Conservation (phyloP, 92 coral and sea anemone species). For the Palythoa grandis region DNA sequence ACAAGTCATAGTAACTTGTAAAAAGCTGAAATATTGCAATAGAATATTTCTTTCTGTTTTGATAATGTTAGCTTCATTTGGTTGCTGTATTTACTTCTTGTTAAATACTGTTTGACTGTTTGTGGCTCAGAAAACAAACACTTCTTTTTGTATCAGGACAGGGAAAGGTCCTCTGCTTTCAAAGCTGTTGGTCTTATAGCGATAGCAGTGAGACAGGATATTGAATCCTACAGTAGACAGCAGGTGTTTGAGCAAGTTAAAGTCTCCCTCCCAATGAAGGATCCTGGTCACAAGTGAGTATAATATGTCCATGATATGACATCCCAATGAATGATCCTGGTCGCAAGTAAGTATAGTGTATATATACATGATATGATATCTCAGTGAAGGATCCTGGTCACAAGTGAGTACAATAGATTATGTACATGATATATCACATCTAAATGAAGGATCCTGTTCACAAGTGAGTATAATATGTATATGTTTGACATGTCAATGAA, state of each 20-base stretch:
- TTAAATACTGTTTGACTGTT: background rate
- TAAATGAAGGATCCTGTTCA: no score
- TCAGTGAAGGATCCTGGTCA: background rate
- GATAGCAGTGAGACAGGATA: slow-evolving; percentile 91
- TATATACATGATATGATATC: background rate
- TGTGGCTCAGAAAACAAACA: background rate
- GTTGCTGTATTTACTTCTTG: no score
- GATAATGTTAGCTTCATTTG: no score
- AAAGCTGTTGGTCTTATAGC: slow-evolving; percentile 94
- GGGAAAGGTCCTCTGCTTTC: slow-evolving; percentile 97
- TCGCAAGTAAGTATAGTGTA: no score
- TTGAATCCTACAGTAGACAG: slow-evolving; percentile 76
- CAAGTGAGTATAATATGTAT: no score
- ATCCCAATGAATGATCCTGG: no score
- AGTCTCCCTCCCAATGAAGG: slow-evolving; percentile 89
- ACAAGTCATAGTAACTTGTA: background rate
- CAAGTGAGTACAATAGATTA: background rate
- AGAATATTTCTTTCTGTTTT: no score
- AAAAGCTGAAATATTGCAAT: no score
- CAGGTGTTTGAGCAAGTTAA: slow-evolving; percentile 89
- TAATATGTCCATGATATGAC: no score
- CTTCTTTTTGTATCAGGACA: slow-evolving; percentile 65
- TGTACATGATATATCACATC: background rate
- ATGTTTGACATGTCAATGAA: no score
- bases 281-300: slow-evolving; percentile 90